A percentile compares a stretch with the other conserved stretches of the same genome.
Conservation (phyloP, 2,888 invertebrate genomes). For the Dusona sp. region DNA sequence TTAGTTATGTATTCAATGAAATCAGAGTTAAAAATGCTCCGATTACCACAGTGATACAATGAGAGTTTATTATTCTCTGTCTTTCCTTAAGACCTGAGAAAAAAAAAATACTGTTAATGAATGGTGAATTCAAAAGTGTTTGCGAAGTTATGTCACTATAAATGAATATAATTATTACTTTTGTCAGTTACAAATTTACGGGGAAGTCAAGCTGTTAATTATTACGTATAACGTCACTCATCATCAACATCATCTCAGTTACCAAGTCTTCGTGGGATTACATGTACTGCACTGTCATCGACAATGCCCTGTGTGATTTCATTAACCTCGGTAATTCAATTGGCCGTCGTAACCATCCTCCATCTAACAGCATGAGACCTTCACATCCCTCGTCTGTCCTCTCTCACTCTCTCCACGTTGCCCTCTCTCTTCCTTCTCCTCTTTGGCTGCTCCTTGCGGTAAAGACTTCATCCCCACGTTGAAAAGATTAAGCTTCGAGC, state of each 20-base stretch:
- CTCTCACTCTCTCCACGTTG: not conserved
- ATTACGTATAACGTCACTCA: conserved; percentile 50
- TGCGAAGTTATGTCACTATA: not conserved
- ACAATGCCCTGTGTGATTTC: conserved; percentile 55
- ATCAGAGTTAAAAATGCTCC: not conserved
- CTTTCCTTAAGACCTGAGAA: not conserved
- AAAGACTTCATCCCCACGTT: conserved; percentile 47
- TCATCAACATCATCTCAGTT: conserved; percentile 48
- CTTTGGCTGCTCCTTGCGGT: conserved; percentile 4
- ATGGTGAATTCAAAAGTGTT: not conserved
- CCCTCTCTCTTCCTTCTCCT: conserved; percentile 1
- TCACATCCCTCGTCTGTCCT: conserved; percentile 19
- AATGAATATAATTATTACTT: not conserved
- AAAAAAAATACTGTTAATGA: not conserved
- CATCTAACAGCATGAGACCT: conserved; percentile 30
- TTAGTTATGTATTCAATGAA: not conserved
- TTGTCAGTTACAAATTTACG: not conserved
- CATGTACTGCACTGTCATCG: conserved; percentile 51
- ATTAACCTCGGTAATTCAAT: conserved; percentile 64
- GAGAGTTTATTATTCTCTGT: not conserved
- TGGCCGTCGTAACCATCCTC: conserved; percentile 47
- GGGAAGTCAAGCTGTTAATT: not conserved
- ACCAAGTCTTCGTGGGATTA: conserved; percentile 39
- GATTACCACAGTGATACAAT: not conserved
- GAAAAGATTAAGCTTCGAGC: conserved; percentile 53